Base-by-base conservation (phyloP, 2,797 vertebrate genomes). In the Sebastes matsubarae region DNA sequence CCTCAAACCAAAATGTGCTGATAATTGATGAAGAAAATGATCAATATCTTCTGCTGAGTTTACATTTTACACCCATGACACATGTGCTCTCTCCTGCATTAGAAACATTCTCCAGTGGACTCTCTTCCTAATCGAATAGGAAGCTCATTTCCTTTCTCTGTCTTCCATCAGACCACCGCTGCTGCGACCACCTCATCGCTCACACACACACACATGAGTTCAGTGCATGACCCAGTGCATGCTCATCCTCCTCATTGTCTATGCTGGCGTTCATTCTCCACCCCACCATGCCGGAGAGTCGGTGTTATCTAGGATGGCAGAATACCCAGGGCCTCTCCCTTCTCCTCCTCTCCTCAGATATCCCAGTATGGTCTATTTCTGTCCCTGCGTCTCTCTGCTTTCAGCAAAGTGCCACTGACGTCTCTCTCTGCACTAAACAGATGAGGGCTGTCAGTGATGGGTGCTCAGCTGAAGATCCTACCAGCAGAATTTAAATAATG, bases 321-420 rank as follows among this genome's bases (percentile, higher is more conserved):
- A 88, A 89, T 84, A 90, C 88, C 83, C 87, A 86, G 83, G 90
- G 85, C 92, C 88, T 91, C 89, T 91, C 86, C 80, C 83, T 79
- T 89, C 88, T 85, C 83, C 89, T 86, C 61, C 68, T 84, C 82
- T 89, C 79, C 87, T 90, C 89, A 87, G 82, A 92, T 92, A 90
- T 93, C 87, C 87, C 90, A 91, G 84, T 79, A 83, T 81, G 80
- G 80, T 94, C 93, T 94, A 93, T 94, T 93, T 93, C 89, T 91
- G 90, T 94, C 92, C 82, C 77, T 83, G 80, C 70, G 67, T 92
- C 89, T 92, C 87, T 91, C 76, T 87, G 88, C 85, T 88, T 72
- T 84, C 91, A 92, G 87, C 81, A 79, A 90, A 90, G 91, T 88
- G 90, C 87, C 81, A 81, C 88, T 93, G 93, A 93, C 67, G 82